These are phyloP conservation scores for Seriola rivoliana DNA, from an alignment of 2,113 vertebrate species.

Conservation along the genomic window DNA sequence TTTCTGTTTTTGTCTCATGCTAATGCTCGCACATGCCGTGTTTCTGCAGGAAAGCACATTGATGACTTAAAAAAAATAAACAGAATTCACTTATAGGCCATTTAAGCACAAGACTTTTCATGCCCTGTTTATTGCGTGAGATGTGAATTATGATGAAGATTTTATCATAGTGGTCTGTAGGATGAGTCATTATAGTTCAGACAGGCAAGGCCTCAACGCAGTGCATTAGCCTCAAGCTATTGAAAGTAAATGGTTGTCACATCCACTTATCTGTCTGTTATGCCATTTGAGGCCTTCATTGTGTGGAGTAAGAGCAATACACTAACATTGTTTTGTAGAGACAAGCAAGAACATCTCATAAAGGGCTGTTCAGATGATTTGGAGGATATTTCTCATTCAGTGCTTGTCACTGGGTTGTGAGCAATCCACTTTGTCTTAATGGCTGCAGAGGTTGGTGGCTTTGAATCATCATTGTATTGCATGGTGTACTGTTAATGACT, in stretches of 20 bases:
- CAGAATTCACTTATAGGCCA: not conserved
- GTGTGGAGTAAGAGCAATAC: constrained; percentile 16
- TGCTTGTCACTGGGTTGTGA: not conserved
- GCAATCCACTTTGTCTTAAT: constrained; percentile 14
- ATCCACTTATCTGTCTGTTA: constrained; percentile 50
- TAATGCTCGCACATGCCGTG: not conserved
- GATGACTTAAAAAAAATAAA: not conserved
- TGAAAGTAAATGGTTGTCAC: constrained; percentile 63
- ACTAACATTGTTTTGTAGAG: not conserved
- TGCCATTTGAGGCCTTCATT: constrained; percentile 45
- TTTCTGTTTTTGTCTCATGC: not conserved
- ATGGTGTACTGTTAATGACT: not conserved
- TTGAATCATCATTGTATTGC: constrained; percentile 22
- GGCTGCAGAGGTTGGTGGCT: constrained; percentile 9
- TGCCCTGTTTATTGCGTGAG: constrained; percentile 47
- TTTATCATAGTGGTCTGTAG: constrained; percentile 33
- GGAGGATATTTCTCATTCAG: constrained; percentile 1
- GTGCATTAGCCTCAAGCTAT: constrained; percentile 46
- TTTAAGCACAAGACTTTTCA: constrained; percentile 16
- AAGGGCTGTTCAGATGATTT: constrained; percentile 2
- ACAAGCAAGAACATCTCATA: not conserved
- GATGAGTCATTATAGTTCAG: constrained; percentile 58
- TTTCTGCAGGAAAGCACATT: not conserved
- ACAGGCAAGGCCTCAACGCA: constrained; percentile 35
- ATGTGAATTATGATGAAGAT: constrained; percentile 37